Base-by-base conservation (phyloP, 2,888 invertebrate species). In the Eremobia ochroleuca region DNA sequence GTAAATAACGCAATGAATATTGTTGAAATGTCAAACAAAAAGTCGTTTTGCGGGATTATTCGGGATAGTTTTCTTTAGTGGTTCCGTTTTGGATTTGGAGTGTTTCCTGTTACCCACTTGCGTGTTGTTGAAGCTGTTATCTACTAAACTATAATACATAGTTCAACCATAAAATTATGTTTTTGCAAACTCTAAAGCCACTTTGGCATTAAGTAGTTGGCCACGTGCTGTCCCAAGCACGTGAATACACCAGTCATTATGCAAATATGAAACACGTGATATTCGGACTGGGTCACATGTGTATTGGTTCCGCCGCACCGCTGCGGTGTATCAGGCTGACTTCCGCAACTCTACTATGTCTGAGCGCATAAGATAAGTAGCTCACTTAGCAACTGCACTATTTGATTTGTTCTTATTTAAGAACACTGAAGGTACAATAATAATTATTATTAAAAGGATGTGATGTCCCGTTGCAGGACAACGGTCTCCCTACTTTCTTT, bases 211-310 rank as follows among this genome's bases (percentile, higher is more conserved):
- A 46, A 11, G 3, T 13, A 34, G 5, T 34, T 28, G 34, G 13
- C 9, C 49, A 49, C 49, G 46, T 46, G 15, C 18, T 46, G 4
- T 15, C 46, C 4, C 15, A n/a, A 62, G n/a, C 40, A 62, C 31
- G 40, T 55, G 40, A 52, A 52, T 43, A n/a, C 28, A 62, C 21
- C 11, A 31, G 52, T 8, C 21, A 25, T 43, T 40, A 31, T 46
- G n/a, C 43, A 58, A 73, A n/a, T 55, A 55, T 58, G 40, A 34
- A 76, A 76, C 49, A 49, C 52, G 76, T 67, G 73, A 43, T 25
- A 43, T n/a, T 62, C 8, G 4, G 0, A 40, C 52, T 13, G 40
- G 21, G 76, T 75, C 49, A 74, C 49, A 37, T 72, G 71, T 43
- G 21, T 13, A 28, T 46, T 46, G n/a, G 13, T 55, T 8, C 55